Evolutionary conservation across 2,113 vertebrate species (phyloP).

Genomic region (Laterallus jamaicensis): DNA sequence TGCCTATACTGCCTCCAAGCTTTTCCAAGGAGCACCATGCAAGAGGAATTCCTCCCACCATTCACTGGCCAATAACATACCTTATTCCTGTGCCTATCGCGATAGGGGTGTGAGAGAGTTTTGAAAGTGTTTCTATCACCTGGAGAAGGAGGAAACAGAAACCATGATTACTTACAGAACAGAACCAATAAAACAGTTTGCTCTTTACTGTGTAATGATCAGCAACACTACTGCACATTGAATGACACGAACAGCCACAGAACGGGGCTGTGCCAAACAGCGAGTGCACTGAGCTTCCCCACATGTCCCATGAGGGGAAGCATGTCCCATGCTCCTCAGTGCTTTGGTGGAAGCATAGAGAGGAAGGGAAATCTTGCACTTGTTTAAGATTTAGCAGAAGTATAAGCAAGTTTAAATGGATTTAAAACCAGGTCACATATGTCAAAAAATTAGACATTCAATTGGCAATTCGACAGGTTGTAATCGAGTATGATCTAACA

Average conservation of each 20-base stretch:
- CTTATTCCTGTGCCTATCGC: constrained; percentile 89
- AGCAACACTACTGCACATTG: not conserved
- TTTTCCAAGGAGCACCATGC: not conserved
- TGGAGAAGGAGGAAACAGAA: constrained; percentile 57
- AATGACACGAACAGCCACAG: not conserved
- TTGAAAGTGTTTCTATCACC: constrained; percentile 95
- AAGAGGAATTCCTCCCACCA: not conserved
- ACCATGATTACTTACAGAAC: not conserved
- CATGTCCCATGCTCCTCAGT: not conserved
- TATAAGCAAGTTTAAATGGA: not conserved
- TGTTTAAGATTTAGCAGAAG: not conserved
- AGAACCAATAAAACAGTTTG: not conserved
- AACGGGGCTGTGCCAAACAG: not conserved
- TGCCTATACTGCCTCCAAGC: not conserved
- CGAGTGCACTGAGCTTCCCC: not conserved
- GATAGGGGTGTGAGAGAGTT: constrained; percentile 86
- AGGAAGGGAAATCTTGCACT: not conserved
- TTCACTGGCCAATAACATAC: constrained; percentile 57
- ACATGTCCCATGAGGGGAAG: not conserved
- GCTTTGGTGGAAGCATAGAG: not conserved
- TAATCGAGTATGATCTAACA: no score
- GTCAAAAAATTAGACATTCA: not conserved
- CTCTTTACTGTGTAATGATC: not conserved
- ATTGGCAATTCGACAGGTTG: accelerated
- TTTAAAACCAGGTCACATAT: not conserved